Evolutionary conservation across 1,140 invertebrate genomes (phyloP).

Genomic region (Maconellicoccus hirsutus): DNA sequence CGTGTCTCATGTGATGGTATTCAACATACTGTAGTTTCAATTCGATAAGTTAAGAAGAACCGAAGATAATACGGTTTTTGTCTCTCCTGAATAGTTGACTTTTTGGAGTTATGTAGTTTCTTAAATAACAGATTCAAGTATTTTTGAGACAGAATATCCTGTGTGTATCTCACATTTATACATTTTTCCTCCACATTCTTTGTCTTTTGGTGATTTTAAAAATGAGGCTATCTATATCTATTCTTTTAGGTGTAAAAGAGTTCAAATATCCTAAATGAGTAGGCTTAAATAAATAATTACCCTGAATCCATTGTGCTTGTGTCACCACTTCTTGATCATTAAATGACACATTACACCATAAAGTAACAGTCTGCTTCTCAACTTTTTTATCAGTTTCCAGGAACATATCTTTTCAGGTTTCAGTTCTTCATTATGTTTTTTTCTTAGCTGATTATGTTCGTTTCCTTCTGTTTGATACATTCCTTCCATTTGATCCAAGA

Average conservation of each 20-base stretch:
- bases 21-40: too few relatives aligned
- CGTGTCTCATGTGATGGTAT: too few relatives aligned
- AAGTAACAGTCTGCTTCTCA: slow-evolving; percentile 14
- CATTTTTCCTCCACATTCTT: slow-evolving; percentile 3
- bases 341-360: slow-evolving; percentile 16
- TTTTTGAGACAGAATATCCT: slow-evolving; percentile 16
- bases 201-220: background rate
- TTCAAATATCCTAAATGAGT: slow-evolving; percentile 2
- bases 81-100: too few relatives aligned
- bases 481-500: too few relatives aligned
- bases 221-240: slow-evolving; percentile 15
- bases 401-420: too few relatives aligned
- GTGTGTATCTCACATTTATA: background rate
- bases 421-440: too few relatives aligned
- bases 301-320: slow-evolving; percentile 6
- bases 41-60: too few relatives aligned
- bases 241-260: background rate
- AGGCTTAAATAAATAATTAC: background rate
- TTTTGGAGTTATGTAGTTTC: too few relatives aligned
- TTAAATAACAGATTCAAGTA: too few relatives aligned
- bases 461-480: too few relatives aligned
- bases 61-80: too few relatives aligned
- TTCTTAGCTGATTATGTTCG: too few relatives aligned
- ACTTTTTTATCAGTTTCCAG: background rate
- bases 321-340: slow-evolving; percentile 15